phyloP scores from a whole-genome alignment of 2,888 invertebrate species.

The Galerucella calmariensis region DNA sequence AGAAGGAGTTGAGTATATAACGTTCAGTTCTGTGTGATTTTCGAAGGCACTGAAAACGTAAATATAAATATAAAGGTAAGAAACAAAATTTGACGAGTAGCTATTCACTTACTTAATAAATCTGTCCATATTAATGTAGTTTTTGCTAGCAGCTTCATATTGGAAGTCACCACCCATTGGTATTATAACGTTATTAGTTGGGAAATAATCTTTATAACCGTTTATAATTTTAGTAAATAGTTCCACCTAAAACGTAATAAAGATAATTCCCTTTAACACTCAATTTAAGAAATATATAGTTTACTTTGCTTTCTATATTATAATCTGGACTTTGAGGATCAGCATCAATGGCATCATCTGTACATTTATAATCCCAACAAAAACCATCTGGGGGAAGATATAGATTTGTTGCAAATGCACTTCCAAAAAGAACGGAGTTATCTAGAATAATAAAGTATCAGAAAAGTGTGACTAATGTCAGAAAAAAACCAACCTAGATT shows the following conservation, averaged over 20 bases:
- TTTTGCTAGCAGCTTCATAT: slow-evolving; percentile 70
- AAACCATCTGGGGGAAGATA: slow-evolving; percentile 71
- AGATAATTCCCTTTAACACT: no score
- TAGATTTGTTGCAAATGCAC: slow-evolving; percentile 40
- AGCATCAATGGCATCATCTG: slow-evolving; percentile 73
- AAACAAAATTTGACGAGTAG: no score
- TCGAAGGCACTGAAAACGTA: slow-evolving; percentile 33
- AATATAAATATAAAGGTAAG: no score
- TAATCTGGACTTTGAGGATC: slow-evolving; percentile 72
- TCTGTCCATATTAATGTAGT: slow-evolving; percentile 71
- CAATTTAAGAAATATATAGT: slow-evolving; percentile 17
- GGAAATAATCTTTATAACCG: slow-evolving; percentile 68
- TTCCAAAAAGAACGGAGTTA: slow-evolving; percentile 57
- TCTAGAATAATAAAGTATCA: slow-evolving; percentile 24
- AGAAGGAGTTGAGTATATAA: slow-evolving; percentile 86
- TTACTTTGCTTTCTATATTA: slow-evolving; percentile 73
- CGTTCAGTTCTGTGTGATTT: slow-evolving; percentile 69
- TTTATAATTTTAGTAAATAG: slow-evolving; percentile 50
- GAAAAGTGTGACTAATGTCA: no score
- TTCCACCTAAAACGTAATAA: slow-evolving; percentile 39
- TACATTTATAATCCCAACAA: slow-evolving; percentile 70
- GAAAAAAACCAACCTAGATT: slow-evolving; percentile 63
- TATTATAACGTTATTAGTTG: slow-evolving; percentile 71
- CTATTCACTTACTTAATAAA: slow-evolving; percentile 33
- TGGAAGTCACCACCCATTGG: slow-evolving; percentile 76